Evolutionary conservation across 2,888 invertebrate species (phyloP), one percentile per base, ranked within the genome.

Genomic region (Macaria notata): DNA sequence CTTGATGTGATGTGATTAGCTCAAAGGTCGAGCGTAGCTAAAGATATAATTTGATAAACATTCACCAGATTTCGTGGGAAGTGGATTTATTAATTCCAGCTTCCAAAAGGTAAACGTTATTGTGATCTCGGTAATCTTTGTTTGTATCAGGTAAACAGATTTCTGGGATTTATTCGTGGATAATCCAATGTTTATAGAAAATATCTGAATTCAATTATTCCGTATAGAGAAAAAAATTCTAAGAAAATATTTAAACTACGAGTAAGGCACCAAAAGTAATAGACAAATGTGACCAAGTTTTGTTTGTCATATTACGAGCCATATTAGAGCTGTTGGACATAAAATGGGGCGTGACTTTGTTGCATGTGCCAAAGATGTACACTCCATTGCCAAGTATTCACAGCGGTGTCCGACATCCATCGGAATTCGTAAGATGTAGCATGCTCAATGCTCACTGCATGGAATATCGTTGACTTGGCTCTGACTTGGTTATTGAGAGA

Each of bases 341-440:
- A 67, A 70, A 81, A 75, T 72, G 73, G 75, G 74, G 72, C 79
- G 79, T 75, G 75, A 76, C 73, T 76, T 76, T 72, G 72, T 59
- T 52, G 60, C 41, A 64, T 54, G 73, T 82, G 83, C 84, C 84
- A 82, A 81, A 78, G 73, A 72, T 73, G 70, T 65, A 63, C 61
- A 68, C 56, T 56, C 59, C 72, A 72, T 72, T 83, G 83, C 83
- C 83, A 83, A 84, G 73, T 79, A 77, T 79, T 74, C 62, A 64
- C 64, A 63, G 55, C 63, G 62, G 62, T 67, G 73, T 71, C 71
- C 71, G 71, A 68, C 72, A 65, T 69, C 70, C 67, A 66, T 70
- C 59, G 62, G 59, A 61, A 68, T 70, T 64, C 65, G 54, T 53
- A 54, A 63, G 63, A 63, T 55, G 61, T 60, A 64, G 57, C 61